Percentiles rank a stretch among this genome's conserved stretches.
phyloP scores from a whole-genome alignment of 2,888 invertebrate species.

The Xestia ashworthii region DNA sequence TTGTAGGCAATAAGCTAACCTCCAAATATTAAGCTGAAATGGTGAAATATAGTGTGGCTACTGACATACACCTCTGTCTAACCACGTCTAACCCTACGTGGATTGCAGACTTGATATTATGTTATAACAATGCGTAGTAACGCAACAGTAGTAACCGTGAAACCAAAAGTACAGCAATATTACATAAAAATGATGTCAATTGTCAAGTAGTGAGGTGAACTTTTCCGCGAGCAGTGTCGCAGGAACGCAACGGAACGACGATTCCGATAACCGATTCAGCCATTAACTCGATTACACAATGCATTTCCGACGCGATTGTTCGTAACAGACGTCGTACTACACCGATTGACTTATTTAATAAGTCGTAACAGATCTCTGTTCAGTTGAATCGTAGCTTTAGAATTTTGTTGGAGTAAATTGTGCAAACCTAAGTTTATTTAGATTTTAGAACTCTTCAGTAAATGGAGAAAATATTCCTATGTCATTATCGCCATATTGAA shows the following conservation, averaged over 20 bases:
- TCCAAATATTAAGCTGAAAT: not conserved
- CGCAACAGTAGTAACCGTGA: conserved; percentile 48
- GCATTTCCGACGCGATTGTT: conserved; percentile 72
- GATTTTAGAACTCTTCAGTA: not conserved
- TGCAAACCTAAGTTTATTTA: not conserved
- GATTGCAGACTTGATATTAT: not conserved
- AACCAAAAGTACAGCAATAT: conserved; percentile 34
- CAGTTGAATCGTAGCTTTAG: not conserved
- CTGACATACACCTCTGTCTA: not conserved
- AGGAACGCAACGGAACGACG: conserved; percentile 70
- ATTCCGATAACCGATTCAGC: conserved; percentile 71
- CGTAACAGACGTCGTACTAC: conserved; percentile 46
- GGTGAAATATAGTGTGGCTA: not conserved
- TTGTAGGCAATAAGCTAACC: not conserved
- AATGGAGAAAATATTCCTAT: not conserved
- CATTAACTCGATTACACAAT: conserved; percentile 76
- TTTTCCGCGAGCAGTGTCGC: conserved; percentile 68
- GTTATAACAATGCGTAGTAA: conserved; percentile 29
- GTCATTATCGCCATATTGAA: not conserved
- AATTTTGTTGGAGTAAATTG: not conserved
- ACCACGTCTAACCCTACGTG: not conserved
- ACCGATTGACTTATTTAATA: conserved; percentile 52
- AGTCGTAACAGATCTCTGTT: conserved; percentile 33
- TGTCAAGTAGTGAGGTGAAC: conserved; percentile 50
- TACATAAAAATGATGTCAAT: conserved; percentile 54